These are phyloP conservation scores for Tenualosa ilisha DNA, from an alignment of 2,797 vertebrate species.

Conservation along the genomic window DNA sequence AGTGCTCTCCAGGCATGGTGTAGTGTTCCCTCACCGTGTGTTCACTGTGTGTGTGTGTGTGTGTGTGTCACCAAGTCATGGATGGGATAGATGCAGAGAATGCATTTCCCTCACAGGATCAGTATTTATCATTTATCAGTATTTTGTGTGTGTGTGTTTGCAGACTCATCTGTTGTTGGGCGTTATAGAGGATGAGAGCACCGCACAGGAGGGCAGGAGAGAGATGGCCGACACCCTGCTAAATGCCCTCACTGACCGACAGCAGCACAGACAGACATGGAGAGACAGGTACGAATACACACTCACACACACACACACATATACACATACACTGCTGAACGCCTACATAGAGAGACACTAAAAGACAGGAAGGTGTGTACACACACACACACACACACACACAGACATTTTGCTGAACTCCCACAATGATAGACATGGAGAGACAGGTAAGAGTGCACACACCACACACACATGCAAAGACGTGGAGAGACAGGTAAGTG, in stretches of 20 bases:
- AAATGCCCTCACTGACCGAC: constrained; percentile 79
- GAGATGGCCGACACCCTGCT: constrained; percentile 82
- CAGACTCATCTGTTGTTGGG: constrained; percentile 88
- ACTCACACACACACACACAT: constrained; percentile 23
- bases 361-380: neutral
- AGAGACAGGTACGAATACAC: constrained; percentile 80
- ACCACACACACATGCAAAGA: constrained; percentile 67
- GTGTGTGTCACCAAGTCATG: neutral
- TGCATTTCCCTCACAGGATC: too few species aligned
- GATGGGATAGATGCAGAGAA: too few species aligned
- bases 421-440: neutral
- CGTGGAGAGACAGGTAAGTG: constrained; percentile 90
- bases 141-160: constrained; percentile 58
- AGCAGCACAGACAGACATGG: constrained; percentile 90
- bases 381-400: neutral
- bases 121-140: too few species aligned
- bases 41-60: neutral
- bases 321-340: neutral
- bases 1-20: too few species aligned
- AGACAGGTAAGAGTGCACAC: neutral
- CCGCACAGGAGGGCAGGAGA: constrained; percentile 74
- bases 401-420: neutral
- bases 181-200: constrained; percentile 79
- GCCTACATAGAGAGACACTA: neutral
- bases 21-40: too few species aligned